phyloP scores from a whole-genome alignment of 2,797 vertebrate species.

The Poecilia wingei region DNA sequence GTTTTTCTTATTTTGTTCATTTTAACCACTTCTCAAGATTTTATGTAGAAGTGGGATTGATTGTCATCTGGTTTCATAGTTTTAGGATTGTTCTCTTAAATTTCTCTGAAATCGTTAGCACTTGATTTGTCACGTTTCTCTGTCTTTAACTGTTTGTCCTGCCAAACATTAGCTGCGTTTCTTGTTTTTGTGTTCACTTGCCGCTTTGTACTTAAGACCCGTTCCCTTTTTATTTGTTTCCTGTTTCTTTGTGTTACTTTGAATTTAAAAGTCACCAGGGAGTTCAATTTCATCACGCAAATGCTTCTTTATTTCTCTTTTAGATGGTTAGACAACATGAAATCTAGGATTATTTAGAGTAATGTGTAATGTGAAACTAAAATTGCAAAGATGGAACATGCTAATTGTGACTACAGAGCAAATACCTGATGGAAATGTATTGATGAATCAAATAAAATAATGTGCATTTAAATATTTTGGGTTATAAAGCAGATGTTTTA shows the following conservation, averaged over 20 bases:
- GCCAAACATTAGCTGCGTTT: neutral
- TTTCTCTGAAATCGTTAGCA: too few relatives aligned
- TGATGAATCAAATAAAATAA: neutral
- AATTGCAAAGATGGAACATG: neutral
- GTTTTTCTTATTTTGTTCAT: too few relatives aligned
- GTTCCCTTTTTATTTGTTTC: too few relatives aligned
- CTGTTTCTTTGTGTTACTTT: too few relatives aligned
- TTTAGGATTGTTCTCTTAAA: too few relatives aligned
- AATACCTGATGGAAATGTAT: neutral
- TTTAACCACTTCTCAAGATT: too few relatives aligned
- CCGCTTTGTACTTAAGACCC: too few relatives aligned
- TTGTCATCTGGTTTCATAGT: too few relatives aligned
- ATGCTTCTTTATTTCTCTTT: neutral
- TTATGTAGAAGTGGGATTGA: too few relatives aligned
- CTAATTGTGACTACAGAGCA: neutral
- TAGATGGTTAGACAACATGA: neutral
- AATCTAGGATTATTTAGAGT: neutral
- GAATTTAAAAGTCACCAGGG: neutral
- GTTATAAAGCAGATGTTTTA: neutral
- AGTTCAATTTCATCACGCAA: neutral
- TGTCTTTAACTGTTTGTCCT: too few relatives aligned
- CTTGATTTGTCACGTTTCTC: too few relatives aligned
- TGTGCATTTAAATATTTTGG: neutral
- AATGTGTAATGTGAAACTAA: neutral
- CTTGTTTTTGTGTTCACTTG: neutral